Conservation (phyloP, 2,113 vertebrate genomes). For the Scatophagus argus region DNA sequence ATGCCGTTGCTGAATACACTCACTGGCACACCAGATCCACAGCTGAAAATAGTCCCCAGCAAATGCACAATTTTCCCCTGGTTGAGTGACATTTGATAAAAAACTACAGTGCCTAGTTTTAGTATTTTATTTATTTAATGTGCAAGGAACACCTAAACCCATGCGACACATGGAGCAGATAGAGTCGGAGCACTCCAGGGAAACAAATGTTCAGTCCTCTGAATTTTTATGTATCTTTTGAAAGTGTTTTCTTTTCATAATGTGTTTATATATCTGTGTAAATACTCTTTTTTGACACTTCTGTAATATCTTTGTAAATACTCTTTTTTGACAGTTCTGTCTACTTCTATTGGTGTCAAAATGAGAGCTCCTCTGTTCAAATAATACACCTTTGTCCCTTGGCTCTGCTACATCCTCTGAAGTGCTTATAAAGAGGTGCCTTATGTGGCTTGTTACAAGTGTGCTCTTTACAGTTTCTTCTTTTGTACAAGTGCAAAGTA, state of each 20-base stretch:
- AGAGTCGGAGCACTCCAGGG: conserved; percentile 12
- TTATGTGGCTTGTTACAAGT: conserved; percentile 29
- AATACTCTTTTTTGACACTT: conserved; percentile 38
- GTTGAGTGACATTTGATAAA: conserved; percentile 2
- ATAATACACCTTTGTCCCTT: conserved; percentile 33
- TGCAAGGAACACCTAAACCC: conserved; percentile 14
- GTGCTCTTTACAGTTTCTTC: conserved; percentile 20
- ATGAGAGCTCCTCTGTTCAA: conserved; percentile 40
- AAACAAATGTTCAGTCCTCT: conserved; percentile 21
- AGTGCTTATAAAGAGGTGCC: conserved; percentile 42
- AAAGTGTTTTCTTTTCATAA: conserved; percentile 35
- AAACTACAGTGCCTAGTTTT: conserved; percentile 5
- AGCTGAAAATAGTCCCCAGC: not conserved
- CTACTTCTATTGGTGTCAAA: conserved; percentile 51
- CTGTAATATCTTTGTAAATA: conserved; percentile 48
- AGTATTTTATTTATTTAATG: conserved; percentile 5
- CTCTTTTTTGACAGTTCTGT: conserved; percentile 37
- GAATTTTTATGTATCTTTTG: conserved; percentile 29
- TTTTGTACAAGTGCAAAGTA: conserved; percentile 34
- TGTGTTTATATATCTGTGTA: conserved; percentile 35
- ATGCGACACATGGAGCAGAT: not conserved
- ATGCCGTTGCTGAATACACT: not conserved
- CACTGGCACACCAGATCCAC: not conserved
- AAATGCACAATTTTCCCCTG: conserved; percentile 6
- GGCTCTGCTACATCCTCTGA: conserved; percentile 33